Percentiles rank a stretch among this genome's conserved stretches.
These are phyloP conservation scores for Zaprionus ghesquierei DNA, from an alignment of 1,140 invertebrate species.

Conservation along the genomic window DNA sequence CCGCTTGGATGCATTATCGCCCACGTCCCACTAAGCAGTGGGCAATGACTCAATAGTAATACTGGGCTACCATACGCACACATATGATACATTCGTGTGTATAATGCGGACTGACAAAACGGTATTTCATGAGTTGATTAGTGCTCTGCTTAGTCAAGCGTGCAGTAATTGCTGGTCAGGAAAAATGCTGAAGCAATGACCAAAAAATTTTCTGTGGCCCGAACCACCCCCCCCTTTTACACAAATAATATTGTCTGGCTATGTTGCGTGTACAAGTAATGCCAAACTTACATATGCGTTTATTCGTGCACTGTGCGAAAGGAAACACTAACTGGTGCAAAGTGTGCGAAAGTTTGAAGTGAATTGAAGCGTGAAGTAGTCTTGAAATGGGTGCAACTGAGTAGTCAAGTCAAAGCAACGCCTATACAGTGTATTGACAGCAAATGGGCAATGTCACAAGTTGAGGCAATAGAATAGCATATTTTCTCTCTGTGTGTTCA, in stretches of 20 bases:
- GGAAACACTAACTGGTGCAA: too few species aligned
- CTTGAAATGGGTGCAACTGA: too few species aligned
- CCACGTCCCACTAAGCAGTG: slow-evolving; percentile 25
- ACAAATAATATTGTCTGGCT: neutral
- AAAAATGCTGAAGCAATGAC: slow-evolving; percentile 21
- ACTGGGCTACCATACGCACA: neutral
- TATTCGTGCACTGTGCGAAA: neutral
- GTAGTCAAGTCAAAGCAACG: too few species aligned
- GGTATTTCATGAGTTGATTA: slow-evolving; percentile 39
- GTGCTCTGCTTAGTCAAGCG: slow-evolving; percentile 30
- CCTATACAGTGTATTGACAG: too few species aligned
- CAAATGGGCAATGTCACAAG: neutral
- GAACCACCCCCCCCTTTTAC: neutral
- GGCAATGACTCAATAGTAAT: slow-evolving; percentile 19
- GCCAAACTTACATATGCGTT: neutral
- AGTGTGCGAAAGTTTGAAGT: neutral
- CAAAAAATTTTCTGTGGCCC: slow-evolving; percentile 17
- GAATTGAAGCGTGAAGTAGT: too few species aligned
- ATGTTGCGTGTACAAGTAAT: neutral
- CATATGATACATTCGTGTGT: neutral
- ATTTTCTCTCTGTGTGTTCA: neutral
- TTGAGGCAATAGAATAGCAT: neutral
- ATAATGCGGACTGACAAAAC: slow-evolving; percentile 34
- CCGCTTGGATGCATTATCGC: slow-evolving; percentile 38
- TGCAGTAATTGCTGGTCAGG: slow-evolving; percentile 5